Percentiles rank a stretch among this genome's conserved stretches.
Conservation (phyloP, 1,140 invertebrate genomes). For the Mycetomoellerius zeteki region DNA sequence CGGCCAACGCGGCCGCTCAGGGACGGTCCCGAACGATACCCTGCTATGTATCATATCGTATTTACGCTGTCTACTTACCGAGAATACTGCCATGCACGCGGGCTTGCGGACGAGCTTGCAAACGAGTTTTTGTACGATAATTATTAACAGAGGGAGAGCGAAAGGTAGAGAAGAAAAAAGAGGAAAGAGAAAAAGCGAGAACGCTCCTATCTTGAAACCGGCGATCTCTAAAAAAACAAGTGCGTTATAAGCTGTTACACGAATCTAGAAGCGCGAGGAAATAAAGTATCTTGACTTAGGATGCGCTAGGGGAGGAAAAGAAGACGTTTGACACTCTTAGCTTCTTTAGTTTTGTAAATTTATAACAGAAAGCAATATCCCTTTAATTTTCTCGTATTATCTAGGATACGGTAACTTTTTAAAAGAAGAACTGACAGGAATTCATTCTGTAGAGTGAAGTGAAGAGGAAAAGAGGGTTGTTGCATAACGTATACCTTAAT, state of each 20-base stretch:
- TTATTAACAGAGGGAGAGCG: slow-evolving; percentile 53
- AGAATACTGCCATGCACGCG: slow-evolving; percentile 76
- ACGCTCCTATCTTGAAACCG: neutral
- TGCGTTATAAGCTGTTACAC: slow-evolving; percentile 12
- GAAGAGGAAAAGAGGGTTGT: neutral
- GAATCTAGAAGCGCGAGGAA: slow-evolving; percentile 41
- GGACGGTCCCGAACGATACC: slow-evolving; percentile 43
- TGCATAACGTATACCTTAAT: slow-evolving; percentile 20
- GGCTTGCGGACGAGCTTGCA: slow-evolving; percentile 57
- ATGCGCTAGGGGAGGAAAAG: neutral
- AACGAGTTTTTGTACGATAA: slow-evolving; percentile 76
- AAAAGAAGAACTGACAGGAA: neutral
- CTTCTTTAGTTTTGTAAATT: slow-evolving; percentile 14
- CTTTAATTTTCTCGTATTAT: neutral
- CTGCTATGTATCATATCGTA: slow-evolving; percentile 75
- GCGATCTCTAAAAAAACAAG: slow-evolving; percentile 30
- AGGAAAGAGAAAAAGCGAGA: neutral
- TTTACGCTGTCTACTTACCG: slow-evolving; percentile 75
- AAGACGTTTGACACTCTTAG: neutral
- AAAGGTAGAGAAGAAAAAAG: neutral
- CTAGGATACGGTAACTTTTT: neutral
- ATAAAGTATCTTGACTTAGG: slow-evolving; percentile 11
- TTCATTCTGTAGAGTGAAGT: neutral
- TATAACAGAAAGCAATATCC: neutral
- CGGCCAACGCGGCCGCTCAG: slow-evolving; percentile 16